Conservation (phyloP, 1,140 invertebrate genomes). For the Drosophila busckii region DNA sequence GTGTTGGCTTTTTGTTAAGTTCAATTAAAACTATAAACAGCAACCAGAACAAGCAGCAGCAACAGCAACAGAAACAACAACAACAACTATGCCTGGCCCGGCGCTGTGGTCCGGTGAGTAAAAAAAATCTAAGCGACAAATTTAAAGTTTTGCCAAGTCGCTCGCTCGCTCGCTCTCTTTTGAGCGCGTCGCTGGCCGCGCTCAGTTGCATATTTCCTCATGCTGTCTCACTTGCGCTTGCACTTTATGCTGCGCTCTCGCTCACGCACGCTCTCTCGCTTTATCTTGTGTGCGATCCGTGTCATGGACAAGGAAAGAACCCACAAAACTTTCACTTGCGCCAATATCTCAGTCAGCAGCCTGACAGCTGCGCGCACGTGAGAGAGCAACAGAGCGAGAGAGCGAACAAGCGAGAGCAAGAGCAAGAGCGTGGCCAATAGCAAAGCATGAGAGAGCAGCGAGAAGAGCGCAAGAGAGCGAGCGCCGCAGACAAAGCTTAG, state of each 20-base stretch:
- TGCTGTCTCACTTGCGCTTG: conserved; percentile 19
- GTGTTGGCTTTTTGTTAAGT: too few species aligned
- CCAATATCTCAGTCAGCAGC: conserved; percentile 7
- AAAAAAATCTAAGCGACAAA: neutral
- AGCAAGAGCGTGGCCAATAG: neutral
- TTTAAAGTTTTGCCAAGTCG: neutral
- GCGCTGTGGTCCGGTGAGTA: conserved; percentile 79
- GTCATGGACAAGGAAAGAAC: conserved; percentile 48
- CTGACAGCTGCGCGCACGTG: conserved; percentile 22
- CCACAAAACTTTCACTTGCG: conserved; percentile 42
- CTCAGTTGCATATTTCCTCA: conserved; percentile 37
- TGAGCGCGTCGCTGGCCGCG: neutral
- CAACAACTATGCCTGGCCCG: conserved; percentile 74
- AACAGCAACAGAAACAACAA: conserved; percentile 42
- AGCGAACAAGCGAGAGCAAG: neutral
- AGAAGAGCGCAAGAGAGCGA: neutral
- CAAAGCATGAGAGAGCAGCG: conserved; percentile 1
- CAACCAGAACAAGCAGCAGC: conserved; percentile 34
- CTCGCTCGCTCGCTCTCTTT: conserved; percentile 11
- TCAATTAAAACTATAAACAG: too few species aligned
- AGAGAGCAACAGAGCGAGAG: conserved; percentile 3
- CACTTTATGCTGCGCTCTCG: neutral
- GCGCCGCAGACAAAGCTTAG: conserved; percentile 10
- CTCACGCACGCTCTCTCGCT: neutral
- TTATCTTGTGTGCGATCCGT: conserved; percentile 21